Evolutionary conservation across 1,140 invertebrate species (phyloP), one percentile per base, ranked within the genome.

Genomic region (Acromyrmex echinatior): DNA sequence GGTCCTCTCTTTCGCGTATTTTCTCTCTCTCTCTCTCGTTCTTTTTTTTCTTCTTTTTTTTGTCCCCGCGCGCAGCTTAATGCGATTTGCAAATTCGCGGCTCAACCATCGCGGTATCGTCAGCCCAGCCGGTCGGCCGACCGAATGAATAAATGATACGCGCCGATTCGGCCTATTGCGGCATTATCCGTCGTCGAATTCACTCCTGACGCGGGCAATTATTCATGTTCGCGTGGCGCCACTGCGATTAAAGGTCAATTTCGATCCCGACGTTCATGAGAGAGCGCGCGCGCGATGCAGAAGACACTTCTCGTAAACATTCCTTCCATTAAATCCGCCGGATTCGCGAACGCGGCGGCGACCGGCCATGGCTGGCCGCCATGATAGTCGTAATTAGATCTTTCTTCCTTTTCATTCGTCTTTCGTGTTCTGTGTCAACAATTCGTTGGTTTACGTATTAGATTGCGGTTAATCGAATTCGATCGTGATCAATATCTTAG

Each of bases 121-220:
- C 53, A 28, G 58, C 45, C 18, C 63, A 14, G 18, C 21, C 77
- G 60, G 88, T 14, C 85, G 66, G 77, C 86, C 58, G 86, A 66
- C 63, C 93, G 93, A 94, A 94, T 94, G 93, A 94, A 94, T 94
- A 93, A 94, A 93, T 95, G 90, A 95, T 93, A 92, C 91, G 92
- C 89, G 88, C 90, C 86, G 91, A 91, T 91, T 91, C 84, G 73
- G 78, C 86, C 78, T 92, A 94, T 93, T 92, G 92, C 89, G 87
- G 89, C 89, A 91, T 94, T 93, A 94, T 94, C 94, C 90, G 87
- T 90, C 90, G 91, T 92, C 92, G 92, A 94, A 94, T 94, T 94
- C 92, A 93, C 94, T 94, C 92, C 93, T 92, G 92, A 93, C 92
- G 91, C 88, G 90, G 84, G 91, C 92, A 94, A 94, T 94, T 94